A percentile compares a stretch with the other conserved stretches of the same genome.
Conservation (phyloP, 2,888 invertebrate species). For the Stenodera caucasica region DNA sequence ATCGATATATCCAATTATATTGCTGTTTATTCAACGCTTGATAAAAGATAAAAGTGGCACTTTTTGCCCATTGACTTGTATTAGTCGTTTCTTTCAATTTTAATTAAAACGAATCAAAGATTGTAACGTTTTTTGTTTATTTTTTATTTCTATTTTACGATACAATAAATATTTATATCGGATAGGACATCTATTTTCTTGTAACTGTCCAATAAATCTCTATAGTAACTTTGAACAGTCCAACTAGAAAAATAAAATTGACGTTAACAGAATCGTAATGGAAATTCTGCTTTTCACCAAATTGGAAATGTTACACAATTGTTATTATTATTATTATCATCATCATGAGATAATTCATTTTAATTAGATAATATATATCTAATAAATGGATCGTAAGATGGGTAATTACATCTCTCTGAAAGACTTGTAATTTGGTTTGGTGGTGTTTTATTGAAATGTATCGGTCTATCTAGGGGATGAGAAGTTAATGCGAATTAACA, state of each 20-base stretch:
- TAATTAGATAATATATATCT: slow-evolving; percentile 9
- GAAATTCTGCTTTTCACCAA: slow-evolving; percentile 1
- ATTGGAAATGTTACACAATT: no score
- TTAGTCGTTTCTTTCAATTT: background rate
- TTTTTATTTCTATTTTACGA: no score
- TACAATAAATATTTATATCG: slow-evolving; percentile 16
- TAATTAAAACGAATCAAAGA: slow-evolving; percentile 2
- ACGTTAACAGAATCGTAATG: background rate
- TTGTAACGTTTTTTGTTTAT: background rate
- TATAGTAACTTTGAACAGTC: slow-evolving; percentile 7
- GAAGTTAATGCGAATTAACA: slow-evolving; percentile 14
- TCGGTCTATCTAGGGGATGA: slow-evolving; percentile 13
- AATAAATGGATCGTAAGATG: slow-evolving; percentile 9
- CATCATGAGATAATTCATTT: slow-evolving; percentile 7
- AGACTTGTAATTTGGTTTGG: slow-evolving; percentile 10
- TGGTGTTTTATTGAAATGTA: slow-evolving; percentile 19
- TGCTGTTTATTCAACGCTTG: background rate
- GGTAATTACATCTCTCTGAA: slow-evolving; percentile 12
- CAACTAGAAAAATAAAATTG: slow-evolving; percentile 17
- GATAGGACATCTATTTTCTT: slow-evolving; percentile 14
- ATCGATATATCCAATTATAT: background rate
- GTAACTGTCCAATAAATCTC: slow-evolving; percentile 18
- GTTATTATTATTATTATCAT: background rate
- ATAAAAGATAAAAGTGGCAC: background rate
- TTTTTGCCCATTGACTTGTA: background rate